Evolutionary conservation across 2,888 invertebrate species (phyloP), one percentile per base, ranked within the genome.

Genomic region (Drosophila melanosoma): DNA sequence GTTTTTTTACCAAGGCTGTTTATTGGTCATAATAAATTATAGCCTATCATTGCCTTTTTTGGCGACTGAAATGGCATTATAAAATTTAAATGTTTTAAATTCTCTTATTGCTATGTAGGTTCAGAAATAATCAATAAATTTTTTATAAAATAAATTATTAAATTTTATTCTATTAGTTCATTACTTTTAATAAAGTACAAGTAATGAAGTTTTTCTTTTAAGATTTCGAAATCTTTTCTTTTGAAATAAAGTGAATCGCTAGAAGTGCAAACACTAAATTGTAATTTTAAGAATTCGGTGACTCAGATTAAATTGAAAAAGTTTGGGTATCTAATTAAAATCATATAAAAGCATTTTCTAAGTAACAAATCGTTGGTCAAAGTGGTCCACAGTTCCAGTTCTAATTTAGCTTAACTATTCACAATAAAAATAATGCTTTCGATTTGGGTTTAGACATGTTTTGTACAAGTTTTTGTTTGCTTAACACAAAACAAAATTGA

Each of bases 311-410:
- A 69, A 71, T 57, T 64, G 32, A 58, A 77, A 72, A 74, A 74
- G 69, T 73, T 72, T 76, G 56, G 61, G 59, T 70, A 77, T 77
- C 69, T 62, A 77, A 83, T 78, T 82, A 82, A 79, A 78, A 74
- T 68, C 65, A 67, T 49, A 74, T 72, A 73, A 74, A 59, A 54
- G 63, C 42, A 53, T 51, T 20, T 49, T 54, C 23, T 48, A 53
- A 57, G 53, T 23, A 68, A 69, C 48, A 66, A 74, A 61, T 57
- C 57, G 61, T 77, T 69, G 65, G 23, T 15, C 23, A 45, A 23
- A 8, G 65, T 66, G 57, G 54, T 49, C 51, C 54, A 74, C 58
- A 60, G 26, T 49, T 35, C 26, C 12, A 59, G 54, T 36, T 42
- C n/a, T 48, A 57, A 65, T 38, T 12, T 33, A 53, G 57, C 29